Base-by-base conservation (phyloP, 2,113 vertebrate species). In the Lathamus discolor region DNA sequence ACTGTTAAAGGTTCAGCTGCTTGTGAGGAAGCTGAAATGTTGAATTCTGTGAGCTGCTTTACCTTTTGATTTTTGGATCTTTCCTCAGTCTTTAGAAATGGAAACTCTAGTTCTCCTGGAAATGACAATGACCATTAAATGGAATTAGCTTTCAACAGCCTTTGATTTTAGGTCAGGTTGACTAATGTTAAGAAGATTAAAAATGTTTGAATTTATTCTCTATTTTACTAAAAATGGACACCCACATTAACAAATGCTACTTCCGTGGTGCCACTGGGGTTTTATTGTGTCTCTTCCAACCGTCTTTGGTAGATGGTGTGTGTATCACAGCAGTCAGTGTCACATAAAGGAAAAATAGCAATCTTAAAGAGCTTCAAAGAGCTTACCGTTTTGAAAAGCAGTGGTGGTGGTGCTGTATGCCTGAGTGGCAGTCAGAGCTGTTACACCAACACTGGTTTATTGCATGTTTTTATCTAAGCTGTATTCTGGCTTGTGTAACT, bases 111-210 rank as follows among this genome's bases (percentile, higher is more conserved):
- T 76, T 88, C 23, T 86, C 28, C 20, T 77, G 43, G 54, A 80
- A 69, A 28, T 46, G 57, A 70, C 43, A 67, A 15, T 57, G 59
- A 8, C n/a, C 33, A 12, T 85, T 69, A 73, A 61, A 35, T 85
- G 51, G 63, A 91, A 76, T 83, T 88, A 83, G n/a, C 78, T 84
- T 81, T 83, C 66, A 73, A 8, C 37, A 64, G 52, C 52, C 59
- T 90, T 93, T 79, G 59, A 29, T 85, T 91, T 90, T 83, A 83
- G 75, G 67, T 88, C 63, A 69, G 86, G 67, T 91, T 92, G 77
- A 23, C 70, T 66, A 63, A n/a, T 57, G 17, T 96, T 91, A 95
- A 91, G 86, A 79, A 87, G 89, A 88, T 86, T 73, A 75, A 82
- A 86, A 95, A 61, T 67, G 68, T 17, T 82, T 88, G 88, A 78